Conservation (phyloP, 2,888 invertebrate species). For the Stictocephala bisonia region DNA sequence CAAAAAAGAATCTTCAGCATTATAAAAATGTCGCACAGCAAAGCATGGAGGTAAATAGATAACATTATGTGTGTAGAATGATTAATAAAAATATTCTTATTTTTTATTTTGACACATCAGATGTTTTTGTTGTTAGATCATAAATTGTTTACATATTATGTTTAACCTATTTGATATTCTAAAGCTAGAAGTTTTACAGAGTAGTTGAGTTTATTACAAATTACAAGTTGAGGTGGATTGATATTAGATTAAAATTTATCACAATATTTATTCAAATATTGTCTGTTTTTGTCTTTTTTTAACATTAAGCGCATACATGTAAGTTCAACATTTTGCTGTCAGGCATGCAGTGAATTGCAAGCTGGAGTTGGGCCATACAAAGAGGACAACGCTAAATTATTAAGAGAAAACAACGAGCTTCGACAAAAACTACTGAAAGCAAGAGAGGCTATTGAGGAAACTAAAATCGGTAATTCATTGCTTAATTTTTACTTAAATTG, state of each 20-base stretch:
- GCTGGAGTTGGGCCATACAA: conserved; percentile 81
- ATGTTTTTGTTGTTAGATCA: too few species aligned
- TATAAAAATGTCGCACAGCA: conserved; percentile 81
- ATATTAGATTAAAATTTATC: too few species aligned
- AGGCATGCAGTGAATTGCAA: conserved; percentile 70
- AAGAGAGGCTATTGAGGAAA: conserved; percentile 73
- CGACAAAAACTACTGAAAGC: conserved; percentile 74
- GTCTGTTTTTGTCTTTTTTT: background rate
- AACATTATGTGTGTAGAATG: too few species aligned
- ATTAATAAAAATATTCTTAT: too few species aligned
- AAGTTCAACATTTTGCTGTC: background rate
- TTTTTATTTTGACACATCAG: too few species aligned
- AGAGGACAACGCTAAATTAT: conserved; percentile 81
- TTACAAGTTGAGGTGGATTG: too few species aligned
- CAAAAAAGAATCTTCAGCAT: conserved; percentile 87
- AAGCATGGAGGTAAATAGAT: conserved; percentile 70
- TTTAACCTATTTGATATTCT: too few species aligned
- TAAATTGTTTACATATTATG: too few species aligned
- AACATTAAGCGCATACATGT: too few species aligned
- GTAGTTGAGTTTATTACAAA: too few species aligned
- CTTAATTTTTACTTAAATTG: too few species aligned
- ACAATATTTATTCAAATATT: background rate
- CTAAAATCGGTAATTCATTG: conserved; percentile 68
- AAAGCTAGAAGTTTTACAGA: too few species aligned
- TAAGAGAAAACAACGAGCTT: conserved; percentile 80